Evolutionary conservation across 2,797 vertebrate species (phyloP), one percentile per base, ranked within the genome.

Genomic region (Eulemur mongoz): DNA sequence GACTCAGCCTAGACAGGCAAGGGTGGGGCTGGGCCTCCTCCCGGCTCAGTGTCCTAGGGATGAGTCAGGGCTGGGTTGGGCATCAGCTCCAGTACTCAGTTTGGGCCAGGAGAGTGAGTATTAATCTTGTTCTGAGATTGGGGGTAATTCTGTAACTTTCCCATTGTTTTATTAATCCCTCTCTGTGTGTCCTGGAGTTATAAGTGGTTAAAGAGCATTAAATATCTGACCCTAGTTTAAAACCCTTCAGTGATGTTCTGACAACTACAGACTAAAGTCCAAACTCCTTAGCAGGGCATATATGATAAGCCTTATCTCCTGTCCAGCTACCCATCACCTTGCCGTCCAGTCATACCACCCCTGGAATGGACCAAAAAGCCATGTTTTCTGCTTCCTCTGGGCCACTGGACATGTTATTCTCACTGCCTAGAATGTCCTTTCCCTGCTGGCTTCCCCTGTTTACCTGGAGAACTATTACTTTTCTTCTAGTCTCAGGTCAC

Each of bases 161-260:
- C 6, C n/a, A 63, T 30, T 91, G 38, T 76, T 85, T 78, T 84
- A 43, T 73, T 92, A 91, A 88, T 88, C 61, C n/a, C 5, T 92
- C 67, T 94, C n/a, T 92, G 59, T 83, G 96, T 88, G 38, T 25
- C 27, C 43, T 82, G 22, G 43, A 94, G n/a, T 84, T 96, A 75
- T 17, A 83, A 88, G 27, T 72, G 25, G 81, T 89, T 92, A 86
- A 76, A 95, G 20, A 86, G 10, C 61, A 59, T 67, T 88, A 94
- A 79, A 40, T 89, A 76, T 63, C 57, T 93, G 38, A 90, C 48
- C 13, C 32, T 92, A 83, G 30, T 2, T 83, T 85, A 91, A 96
- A 72, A 85, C 5, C 10, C 79, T 85, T 72, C 91, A 61, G 1
- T 25, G 32, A n/a, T 72, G 14, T 94, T 94, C 38, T 94, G 61